phyloP scores from a whole-genome alignment of 2,888 invertebrate genomes.

The Corythucha ciliata region DNA sequence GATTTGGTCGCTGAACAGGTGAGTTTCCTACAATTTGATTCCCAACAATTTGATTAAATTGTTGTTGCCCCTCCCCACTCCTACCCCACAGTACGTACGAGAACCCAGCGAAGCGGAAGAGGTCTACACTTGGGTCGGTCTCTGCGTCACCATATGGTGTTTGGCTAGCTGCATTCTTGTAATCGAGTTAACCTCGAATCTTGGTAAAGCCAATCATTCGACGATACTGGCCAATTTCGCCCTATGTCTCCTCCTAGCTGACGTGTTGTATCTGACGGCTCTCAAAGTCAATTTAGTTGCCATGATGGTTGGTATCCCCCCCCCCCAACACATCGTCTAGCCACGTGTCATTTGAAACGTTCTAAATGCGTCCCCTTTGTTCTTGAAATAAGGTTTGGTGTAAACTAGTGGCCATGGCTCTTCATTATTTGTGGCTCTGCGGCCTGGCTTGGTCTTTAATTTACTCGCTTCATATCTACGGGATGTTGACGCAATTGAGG shows the following conservation, averaged over 20 bases:
- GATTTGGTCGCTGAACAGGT: constrained; percentile 84
- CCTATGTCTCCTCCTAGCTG: constrained; percentile 78
- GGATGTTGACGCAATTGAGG: constrained; percentile 89
- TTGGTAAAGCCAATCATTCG: constrained; percentile 68
- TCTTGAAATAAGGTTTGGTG: constrained; percentile 72
- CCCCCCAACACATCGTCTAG: too few relatives aligned
- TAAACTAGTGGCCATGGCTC: constrained; percentile 77
- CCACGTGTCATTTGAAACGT: too few relatives aligned
- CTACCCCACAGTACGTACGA: constrained; percentile 57
- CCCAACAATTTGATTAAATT: not conserved
- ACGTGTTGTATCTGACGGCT: constrained; percentile 76
- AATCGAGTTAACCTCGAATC: constrained; percentile 63
- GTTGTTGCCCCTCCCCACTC: not conserved
- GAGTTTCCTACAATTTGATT: constrained; percentile 36
- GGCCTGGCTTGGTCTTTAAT: constrained; percentile 87
- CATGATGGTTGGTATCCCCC: constrained; percentile 55
- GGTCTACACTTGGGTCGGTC: constrained; percentile 80
- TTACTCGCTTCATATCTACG: constrained; percentile 83
- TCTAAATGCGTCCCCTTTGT: too few relatives aligned
- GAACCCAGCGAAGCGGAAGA: constrained; percentile 79
- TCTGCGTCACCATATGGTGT: constrained; percentile 72
- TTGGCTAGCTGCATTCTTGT: constrained; percentile 69
- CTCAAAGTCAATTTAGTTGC: constrained; percentile 53
- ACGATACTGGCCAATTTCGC: constrained; percentile 89
- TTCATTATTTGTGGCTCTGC: constrained; percentile 88